Conservation (phyloP, 2,113 vertebrate species). For the Prunella fulvescens region DNA sequence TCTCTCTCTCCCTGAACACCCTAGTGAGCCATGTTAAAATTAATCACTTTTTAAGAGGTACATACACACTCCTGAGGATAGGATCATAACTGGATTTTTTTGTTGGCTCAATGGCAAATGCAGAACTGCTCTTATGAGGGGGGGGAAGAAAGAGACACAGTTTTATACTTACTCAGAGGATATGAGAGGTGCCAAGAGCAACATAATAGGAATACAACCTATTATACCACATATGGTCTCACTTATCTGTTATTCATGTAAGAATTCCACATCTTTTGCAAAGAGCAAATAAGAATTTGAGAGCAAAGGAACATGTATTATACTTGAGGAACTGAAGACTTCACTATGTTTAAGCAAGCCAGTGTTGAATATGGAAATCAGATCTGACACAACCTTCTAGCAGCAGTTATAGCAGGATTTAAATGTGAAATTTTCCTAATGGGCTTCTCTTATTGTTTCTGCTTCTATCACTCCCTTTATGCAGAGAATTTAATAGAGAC, state of each 20-base stretch:
- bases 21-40: not conserved
- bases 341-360: not conserved
- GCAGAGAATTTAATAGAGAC: not conserved
- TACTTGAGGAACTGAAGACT: not conserved
- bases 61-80: not conserved
- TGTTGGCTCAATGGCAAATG: not conserved
- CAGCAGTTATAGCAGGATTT: not conserved
- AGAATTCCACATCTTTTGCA: slow-evolving; percentile 33
- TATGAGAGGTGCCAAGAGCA: slow-evolving; percentile 41
- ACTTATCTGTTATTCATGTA: slow-evolving; percentile 37
- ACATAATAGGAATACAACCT: slow-evolving; percentile 43
- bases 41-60: not conserved
- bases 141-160: not conserved
- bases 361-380: not conserved
- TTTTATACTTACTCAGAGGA: slow-evolving; percentile 35
- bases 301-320: not conserved
- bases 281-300: not conserved
- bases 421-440: not conserved
- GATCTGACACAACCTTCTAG: not conserved
- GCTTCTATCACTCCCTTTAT: not conserved
- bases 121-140: not conserved
- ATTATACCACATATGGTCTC: slow-evolving; percentile 52
- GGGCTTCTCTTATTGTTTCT: not conserved
- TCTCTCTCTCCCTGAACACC: not conserved
- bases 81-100: not conserved